Base-by-base conservation (phyloP, 1,140 invertebrate genomes). In the Tigriopus japonicus region DNA sequence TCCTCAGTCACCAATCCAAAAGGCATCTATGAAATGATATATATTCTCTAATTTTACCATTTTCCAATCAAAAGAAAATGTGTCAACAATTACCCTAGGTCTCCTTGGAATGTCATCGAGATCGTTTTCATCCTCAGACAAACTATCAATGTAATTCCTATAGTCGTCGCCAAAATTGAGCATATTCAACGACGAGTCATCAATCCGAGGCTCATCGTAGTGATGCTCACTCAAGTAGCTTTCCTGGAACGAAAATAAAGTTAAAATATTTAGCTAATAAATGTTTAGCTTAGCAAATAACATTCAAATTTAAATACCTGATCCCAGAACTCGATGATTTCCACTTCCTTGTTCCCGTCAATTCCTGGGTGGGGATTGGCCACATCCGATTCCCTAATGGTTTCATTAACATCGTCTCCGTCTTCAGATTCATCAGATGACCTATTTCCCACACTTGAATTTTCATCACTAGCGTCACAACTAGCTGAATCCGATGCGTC, bases 141-240 rank as follows among this genome's bases (percentile, higher is more conserved):
- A 41, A 19, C 28, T 41, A 58, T 58, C 40, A 24, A 58, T 58
- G 15, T 41, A 58, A 17, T 35, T 43, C 14, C 55, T 58, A 41
- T 58, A 58, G 28, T 58, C 55, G 15, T 58, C 55, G 5, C 55
- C 55, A 58, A 58, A 58, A 42, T 58, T 58, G 13, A 58, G 28
- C 17, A 58, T 17, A 14, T 41, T 23, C 23, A 28, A 42, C 1
- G 55, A 17, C 15, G 24, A 17, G 21, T 58, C 55, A n/a, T 41
- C 55, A 42, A 41, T 41, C 10, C 35, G 35, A 17, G 55, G 21
- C 55, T 58, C 55, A 23, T 58, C 55, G 28, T 58, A 58, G 40
- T 58, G 35, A 23, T 58, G 55, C 40, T 58, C 55, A 42, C 55
- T 58, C 41, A 58, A 58, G 40, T 58, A 58, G n/a, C 42, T 41